Evolutionary conservation across 2,888 invertebrate species (phyloP).

Genomic region (Phyto melanocephala): DNA sequence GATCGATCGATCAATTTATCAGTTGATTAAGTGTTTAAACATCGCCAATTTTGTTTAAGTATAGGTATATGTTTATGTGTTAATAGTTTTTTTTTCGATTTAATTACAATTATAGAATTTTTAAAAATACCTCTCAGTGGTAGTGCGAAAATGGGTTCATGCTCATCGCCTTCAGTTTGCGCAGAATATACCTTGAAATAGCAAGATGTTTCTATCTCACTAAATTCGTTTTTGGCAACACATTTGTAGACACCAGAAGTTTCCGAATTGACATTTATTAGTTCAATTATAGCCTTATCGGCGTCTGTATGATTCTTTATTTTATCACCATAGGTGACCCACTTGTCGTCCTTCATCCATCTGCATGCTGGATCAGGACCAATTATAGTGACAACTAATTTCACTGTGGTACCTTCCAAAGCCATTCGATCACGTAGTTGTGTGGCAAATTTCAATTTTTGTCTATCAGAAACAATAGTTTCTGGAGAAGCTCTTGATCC

Average conservation of each 20-base stretch:
- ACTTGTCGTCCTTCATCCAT: slow-evolving; percentile 88
- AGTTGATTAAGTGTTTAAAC: neutral
- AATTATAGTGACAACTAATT: slow-evolving; percentile 88
- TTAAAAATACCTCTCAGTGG: slow-evolving; percentile 85
- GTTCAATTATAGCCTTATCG: slow-evolving; percentile 87
- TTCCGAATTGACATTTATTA: slow-evolving; percentile 83
- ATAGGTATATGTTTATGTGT: neutral
- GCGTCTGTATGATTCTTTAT: slow-evolving; percentile 82
- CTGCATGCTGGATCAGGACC: slow-evolving; percentile 85
- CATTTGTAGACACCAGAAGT: slow-evolving; percentile 92
- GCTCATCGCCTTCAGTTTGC: slow-evolving; percentile 76
- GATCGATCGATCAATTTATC: slow-evolving; percentile 2
- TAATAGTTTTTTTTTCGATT: neutral
- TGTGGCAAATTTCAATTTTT: slow-evolving; percentile 83
- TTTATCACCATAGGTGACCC: slow-evolving; percentile 81
- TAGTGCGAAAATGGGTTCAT: slow-evolving; percentile 78
- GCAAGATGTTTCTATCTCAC: slow-evolving; percentile 85
- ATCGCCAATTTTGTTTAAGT: slow-evolving; percentile 8
- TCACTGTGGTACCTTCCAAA: slow-evolving; percentile 86
- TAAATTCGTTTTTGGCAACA: slow-evolving; percentile 87
- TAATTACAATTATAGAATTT: no score
- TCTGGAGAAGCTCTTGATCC: slow-evolving; percentile 71
- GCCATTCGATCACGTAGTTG: slow-evolving; percentile 88
- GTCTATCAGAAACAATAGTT: slow-evolving; percentile 75
- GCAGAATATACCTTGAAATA: slow-evolving; percentile 80